A percentile compares a stretch with the other conserved stretches of the same genome.
phyloP scores from a whole-genome alignment of 2,888 invertebrate genomes.

The Cryptosula pallasiana region DNA sequence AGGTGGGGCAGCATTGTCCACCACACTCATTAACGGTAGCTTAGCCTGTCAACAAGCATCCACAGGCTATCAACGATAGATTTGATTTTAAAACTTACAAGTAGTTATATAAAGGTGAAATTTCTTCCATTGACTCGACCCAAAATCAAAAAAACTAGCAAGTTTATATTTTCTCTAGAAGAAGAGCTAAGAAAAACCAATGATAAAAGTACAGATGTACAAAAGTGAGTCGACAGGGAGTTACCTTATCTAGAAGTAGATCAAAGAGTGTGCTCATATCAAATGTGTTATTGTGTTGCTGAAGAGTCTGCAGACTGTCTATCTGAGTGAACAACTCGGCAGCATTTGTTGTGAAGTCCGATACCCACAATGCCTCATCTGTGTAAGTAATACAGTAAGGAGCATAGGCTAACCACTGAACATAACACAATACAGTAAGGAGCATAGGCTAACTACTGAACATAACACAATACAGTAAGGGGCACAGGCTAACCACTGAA shows the following conservation, averaged over 20 bases:
- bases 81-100: no score
- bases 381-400: no score
- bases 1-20: slow-evolving; percentile 54
- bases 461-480: no score
- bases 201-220: not conserved
- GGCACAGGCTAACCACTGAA: no score
- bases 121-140: no score
- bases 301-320: slow-evolving; percentile 55
- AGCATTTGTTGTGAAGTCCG: slow-evolving; percentile 63
- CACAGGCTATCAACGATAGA: no score
- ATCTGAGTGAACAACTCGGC: slow-evolving; percentile 60
- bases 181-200: not conserved
- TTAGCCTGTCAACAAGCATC: slow-evolving; percentile 20
- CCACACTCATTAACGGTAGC: not conserved
- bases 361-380: slow-evolving; percentile 37
- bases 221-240: not conserved
- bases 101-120: no score
- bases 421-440: no score
- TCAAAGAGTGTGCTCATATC: slow-evolving; percentile 40
- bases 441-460: no score
- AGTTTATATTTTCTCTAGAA: no score
- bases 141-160: no score
- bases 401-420: no score
- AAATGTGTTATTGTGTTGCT: slow-evolving; percentile 34
- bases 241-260: slow-evolving; percentile 34